Base-by-base conservation (phyloP, 2,113 vertebrate genomes). In the Craseonycteris thonglongyai region DNA sequence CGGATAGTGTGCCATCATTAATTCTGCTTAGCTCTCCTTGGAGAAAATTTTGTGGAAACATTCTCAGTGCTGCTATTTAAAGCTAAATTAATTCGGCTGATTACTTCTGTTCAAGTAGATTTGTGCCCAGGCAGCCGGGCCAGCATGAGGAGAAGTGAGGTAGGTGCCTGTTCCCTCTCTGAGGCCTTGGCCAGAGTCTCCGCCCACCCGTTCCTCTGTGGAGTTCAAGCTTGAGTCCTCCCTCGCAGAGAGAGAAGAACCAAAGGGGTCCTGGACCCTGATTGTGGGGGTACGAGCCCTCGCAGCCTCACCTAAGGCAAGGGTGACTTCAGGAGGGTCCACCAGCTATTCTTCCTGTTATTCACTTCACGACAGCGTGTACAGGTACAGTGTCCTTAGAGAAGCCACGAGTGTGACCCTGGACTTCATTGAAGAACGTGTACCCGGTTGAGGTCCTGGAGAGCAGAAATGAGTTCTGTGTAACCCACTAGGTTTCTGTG, bases 1-100 rank as follows among this genome's bases (percentile, higher is more conserved):
- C 90, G 51, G 95, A 96, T 96, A 97, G 94, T 95, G 95, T 94
- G 90, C 93, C 88, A 92, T 96, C 95, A 95, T 97, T 96, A 97
- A 97, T 97, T 97, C 93, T 95, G 92, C 95, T 97, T 96, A 95
- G 95, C 85, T 96, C 76, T 97, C 97, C 96, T 96, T 15, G 0
- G 97, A 97, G 96, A 93, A 97, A 94, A 96, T 97, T 96, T 97
- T 92, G 95, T 96, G 95, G 97, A 97, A 97, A 97, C 96, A 94
- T 92, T 97, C 95, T 96, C 68, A 85, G 93, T 56, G 92, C 74
- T 93, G 92, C 96, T 97, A 96, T 97, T 97, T 97, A 97, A 96
- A 93, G 95, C 95, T 97, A 97, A 97, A 97, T 97, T 97, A 97
- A 97, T 97, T 97, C 63, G 3, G 88, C 88, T 97, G 95, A 97